Evolutionary conservation across 1,140 invertebrate species (phyloP), one percentile per base, ranked within the genome.

Genomic region (Lepidostoma basale): DNA sequence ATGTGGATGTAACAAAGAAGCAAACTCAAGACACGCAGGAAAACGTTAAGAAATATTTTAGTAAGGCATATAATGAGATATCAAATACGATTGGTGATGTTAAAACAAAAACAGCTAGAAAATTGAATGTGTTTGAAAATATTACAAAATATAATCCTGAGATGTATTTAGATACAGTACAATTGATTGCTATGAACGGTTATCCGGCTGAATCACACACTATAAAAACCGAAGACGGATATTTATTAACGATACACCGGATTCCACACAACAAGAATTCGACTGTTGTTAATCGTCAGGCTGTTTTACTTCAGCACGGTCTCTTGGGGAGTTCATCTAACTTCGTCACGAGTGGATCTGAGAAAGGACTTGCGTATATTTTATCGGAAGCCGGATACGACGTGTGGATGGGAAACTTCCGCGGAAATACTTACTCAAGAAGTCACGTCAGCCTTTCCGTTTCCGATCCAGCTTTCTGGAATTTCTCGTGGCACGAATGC

Each of bases 271-370:
- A 33, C 80, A 76, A 58, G 73, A 79, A 2, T 25, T 77, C 10
- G 56, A 74, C 3, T 36, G 72, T 4, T 65, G 71, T 6, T 70
- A 75, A 75, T 8, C 68, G 74, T 16, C 81, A 81, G 69, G 82
- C 85, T 5, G 87, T 90, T 3, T 82, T 90, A 6, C 75, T 93
- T 0, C 91, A 93, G 75, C 93, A 95, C 76, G 93, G 92, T 0
- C 79, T 94, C 4, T 77, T 93, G 0, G 88, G 87, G 4, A 89
- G 89, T 74, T 92, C 91, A 1, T 85, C 88, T 0, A 90, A 92
- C 76, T 95, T 88, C 87, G 81, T 94, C 10, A 78, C 92, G 3
- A 84, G 88, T 69, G 88, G 88, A 12, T 84, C 86, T 1, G 77
- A 86, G 33, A 87, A 85, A 74, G 86, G 81, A 18, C 74, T 88